These are phyloP conservation scores for Chamaea fasciata DNA, from an alignment of 2,113 vertebrate species.

Conservation along the genomic window DNA sequence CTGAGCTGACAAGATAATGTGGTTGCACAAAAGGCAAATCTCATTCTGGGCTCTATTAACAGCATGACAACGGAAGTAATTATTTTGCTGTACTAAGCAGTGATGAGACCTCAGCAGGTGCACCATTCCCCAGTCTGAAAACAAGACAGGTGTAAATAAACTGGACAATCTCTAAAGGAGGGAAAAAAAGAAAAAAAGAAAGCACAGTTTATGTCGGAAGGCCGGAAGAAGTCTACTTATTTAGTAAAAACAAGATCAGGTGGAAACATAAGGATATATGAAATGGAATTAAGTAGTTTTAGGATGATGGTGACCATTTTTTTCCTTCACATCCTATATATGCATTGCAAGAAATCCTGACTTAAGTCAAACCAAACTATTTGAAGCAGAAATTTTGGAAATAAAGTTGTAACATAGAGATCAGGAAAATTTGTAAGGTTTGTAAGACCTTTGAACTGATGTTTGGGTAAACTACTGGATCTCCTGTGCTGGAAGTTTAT, in stretches of 20 bases:
- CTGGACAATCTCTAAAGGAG: neutral
- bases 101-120: neutral
- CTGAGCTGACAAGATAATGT: neutral
- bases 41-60: slow-evolving; percentile 2
- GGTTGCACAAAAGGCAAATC: slow-evolving; percentile 3
- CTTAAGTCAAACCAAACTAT: neutral
- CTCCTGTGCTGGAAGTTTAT: neutral
- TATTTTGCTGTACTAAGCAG: neutral
- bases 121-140: neutral
- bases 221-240: neutral
- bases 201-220: neutral
- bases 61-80: neutral
- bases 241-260: neutral
- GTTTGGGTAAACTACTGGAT: neutral
- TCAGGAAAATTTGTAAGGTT: neutral
- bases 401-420: neutral
- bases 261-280: neutral
- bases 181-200: neutral
- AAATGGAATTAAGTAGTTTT: neutral
- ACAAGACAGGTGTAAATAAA: neutral
- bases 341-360: neutral
- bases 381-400: neutral
- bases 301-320: neutral
- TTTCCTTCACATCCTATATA: neutral
- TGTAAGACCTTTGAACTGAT: neutral